A percentile compares a stretch with the other conserved stretches of the same genome.
Conservation (phyloP, 2,113 vertebrate species). For the Passer domesticus region DNA sequence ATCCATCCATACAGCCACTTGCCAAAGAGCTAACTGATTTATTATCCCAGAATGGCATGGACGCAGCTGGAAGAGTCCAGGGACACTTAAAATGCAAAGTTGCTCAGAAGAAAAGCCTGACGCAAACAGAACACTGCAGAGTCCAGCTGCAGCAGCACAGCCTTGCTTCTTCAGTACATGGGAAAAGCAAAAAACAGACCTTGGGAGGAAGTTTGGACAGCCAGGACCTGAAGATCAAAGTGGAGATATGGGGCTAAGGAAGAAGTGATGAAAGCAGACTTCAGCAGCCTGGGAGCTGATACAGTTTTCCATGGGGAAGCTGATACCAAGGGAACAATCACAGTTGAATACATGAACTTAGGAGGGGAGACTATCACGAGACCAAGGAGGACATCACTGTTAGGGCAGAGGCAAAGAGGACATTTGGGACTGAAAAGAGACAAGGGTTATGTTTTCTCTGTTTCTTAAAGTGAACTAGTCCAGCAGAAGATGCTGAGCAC, state of each 20-base stretch:
- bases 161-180: background rate
- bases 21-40: background rate
- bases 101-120: background rate
- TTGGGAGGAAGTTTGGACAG: background rate
- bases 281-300: background rate
- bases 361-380: background rate
- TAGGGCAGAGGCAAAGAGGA: background rate
- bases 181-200: background rate
- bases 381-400: background rate
- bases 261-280: background rate
- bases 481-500: background rate
- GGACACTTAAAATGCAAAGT: background rate
- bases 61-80: background rate
- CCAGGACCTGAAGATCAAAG: background rate
- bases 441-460: background rate
- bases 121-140: background rate
- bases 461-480: background rate
- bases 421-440: background rate
- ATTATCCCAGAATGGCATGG: accelerated
- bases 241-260: background rate
- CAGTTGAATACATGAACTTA: background rate
- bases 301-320: background rate
- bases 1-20: background rate
- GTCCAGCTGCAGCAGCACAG: background rate
- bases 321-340: background rate